These are phyloP conservation scores for Eurois occulta DNA, from an alignment of 2,888 invertebrate genomes.

Conservation along the genomic window DNA sequence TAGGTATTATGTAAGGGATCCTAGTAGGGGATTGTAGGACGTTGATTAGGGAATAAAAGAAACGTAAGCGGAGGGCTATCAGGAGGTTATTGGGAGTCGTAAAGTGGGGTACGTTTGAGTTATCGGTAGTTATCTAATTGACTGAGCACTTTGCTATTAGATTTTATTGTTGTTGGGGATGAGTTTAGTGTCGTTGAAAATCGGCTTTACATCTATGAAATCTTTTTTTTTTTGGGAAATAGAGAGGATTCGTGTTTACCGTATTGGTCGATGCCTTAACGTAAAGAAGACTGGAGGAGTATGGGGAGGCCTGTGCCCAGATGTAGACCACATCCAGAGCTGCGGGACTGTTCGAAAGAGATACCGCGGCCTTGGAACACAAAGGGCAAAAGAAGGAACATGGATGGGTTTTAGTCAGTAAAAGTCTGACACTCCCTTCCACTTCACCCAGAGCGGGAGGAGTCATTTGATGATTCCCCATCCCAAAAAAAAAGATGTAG, in stretches of 20 bases:
- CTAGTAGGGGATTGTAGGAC: slow-evolving; percentile 26
- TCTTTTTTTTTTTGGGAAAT: neutral
- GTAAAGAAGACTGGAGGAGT: neutral
- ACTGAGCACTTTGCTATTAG: slow-evolving; percentile 36
- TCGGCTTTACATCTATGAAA: slow-evolving; percentile 1
- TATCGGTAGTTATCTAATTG: slow-evolving; percentile 47
- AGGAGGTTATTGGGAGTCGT: slow-evolving; percentile 16
- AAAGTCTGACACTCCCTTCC: too few relatives aligned
- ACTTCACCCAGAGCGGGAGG: too few relatives aligned
- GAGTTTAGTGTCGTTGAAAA: slow-evolving; percentile 26
- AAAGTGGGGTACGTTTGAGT: slow-evolving; percentile 40
- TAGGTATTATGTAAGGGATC: slow-evolving; percentile 56
- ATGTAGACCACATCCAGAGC: too few relatives aligned
- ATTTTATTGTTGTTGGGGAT: slow-evolving; percentile 41
- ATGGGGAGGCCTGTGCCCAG: neutral
- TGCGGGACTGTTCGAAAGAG: too few relatives aligned
- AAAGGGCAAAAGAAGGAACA: too few relatives aligned
- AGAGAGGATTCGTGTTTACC: neutral
- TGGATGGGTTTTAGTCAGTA: too few relatives aligned
- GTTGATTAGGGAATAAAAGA: slow-evolving; percentile 56
- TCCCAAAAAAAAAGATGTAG: too few relatives aligned
- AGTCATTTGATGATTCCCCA: too few relatives aligned
- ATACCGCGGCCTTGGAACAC: too few relatives aligned
- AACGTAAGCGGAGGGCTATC: slow-evolving; percentile 19
- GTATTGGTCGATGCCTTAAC: neutral